phyloP scores from a whole-genome alignment of 2,113 vertebrate genomes.

The Catharus fuscescens region DNA sequence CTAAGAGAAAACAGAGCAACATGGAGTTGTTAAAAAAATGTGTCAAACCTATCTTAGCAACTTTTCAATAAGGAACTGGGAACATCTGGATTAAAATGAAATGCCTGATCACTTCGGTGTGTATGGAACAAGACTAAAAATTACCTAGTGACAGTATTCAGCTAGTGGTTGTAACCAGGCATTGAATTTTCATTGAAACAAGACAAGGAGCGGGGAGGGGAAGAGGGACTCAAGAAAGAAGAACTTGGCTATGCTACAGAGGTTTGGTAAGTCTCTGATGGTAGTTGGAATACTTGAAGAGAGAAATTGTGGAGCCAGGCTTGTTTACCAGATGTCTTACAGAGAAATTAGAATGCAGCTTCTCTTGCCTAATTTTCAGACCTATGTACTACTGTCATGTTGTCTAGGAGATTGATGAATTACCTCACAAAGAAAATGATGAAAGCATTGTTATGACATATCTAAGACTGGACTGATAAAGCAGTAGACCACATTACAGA shows the following conservation, averaged over 20 bases:
- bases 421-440: background rate
- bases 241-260: background rate
- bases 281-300: background rate
- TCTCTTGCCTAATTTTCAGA: background rate
- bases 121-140: background rate
- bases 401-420: slow-evolving; percentile 3
- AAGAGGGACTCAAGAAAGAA: background rate
- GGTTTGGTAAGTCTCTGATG: background rate
- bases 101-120: background rate
- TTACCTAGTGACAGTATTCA: background rate
- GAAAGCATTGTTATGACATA: background rate
- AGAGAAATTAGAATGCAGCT: background rate
- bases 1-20: background rate
- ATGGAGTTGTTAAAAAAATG: background rate
- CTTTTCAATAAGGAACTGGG: background rate
- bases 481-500: background rate
- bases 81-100: background rate
- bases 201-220: background rate
- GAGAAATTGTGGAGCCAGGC: background rate
- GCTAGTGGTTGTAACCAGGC: background rate
- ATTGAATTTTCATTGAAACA: background rate
- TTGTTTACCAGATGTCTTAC: background rate
- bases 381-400: background rate
- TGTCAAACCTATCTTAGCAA: background rate
- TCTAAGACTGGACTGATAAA: background rate